phyloP scores from a whole-genome alignment of 1,140 invertebrate genomes.

The Pteromalus puparum region DNA sequence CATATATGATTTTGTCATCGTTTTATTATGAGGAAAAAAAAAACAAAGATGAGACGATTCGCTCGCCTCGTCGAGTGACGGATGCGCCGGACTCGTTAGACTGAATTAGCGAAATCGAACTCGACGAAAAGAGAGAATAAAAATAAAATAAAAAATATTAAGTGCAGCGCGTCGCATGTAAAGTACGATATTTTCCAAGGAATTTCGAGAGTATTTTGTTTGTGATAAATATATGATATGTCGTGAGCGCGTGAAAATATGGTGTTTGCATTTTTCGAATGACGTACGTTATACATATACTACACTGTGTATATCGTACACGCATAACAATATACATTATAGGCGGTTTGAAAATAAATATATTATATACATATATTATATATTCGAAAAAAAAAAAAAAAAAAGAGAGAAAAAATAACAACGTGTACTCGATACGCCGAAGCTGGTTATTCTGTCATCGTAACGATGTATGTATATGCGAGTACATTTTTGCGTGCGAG shows the following conservation, averaged over 20 bases:
- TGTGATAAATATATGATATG: slow-evolving; percentile 34
- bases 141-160: slow-evolving; percentile 25
- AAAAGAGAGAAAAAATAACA: slow-evolving; percentile 5
- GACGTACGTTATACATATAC: neutral
- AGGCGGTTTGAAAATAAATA: slow-evolving; percentile 6
- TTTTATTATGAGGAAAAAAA: neutral
- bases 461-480: neutral
- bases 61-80: slow-evolving; percentile 16
- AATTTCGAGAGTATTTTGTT: slow-evolving; percentile 52
- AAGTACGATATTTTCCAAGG: slow-evolving; percentile 52
- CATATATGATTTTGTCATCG: neutral
- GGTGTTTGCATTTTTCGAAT: slow-evolving; percentile 44
- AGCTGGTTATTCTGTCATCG: neutral
- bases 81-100: slow-evolving; percentile 39
- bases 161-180: slow-evolving; percentile 25
- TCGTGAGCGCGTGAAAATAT: neutral
- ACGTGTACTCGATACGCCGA: neutral
- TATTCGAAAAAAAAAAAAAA: neutral
- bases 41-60: neutral
- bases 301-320: slow-evolving; percentile 44
- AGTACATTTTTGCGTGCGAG: neutral
- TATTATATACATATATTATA: neutral
- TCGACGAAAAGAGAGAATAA: slow-evolving; percentile 9
- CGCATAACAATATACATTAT: neutral
- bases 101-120: slow-evolving; percentile 47